A percentile compares a stretch with the other conserved stretches of the same genome.
phyloP scores from a whole-genome alignment of 2,113 vertebrate species.

The Sterrhoptilus dennistouni region DNA sequence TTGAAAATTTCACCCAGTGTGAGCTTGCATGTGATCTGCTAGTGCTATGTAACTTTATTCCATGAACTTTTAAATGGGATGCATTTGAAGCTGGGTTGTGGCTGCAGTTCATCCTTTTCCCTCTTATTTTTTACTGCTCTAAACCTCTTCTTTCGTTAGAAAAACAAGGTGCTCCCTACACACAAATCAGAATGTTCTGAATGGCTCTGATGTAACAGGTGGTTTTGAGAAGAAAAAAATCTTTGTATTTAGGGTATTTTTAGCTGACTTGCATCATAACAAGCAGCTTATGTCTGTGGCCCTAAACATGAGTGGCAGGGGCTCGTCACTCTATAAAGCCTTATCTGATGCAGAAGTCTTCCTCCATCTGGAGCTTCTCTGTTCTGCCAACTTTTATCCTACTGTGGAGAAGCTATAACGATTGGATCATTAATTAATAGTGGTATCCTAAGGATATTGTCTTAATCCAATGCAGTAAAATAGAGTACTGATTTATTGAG shows the following conservation, averaged over 20 bases:
- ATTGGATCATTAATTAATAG: neutral
- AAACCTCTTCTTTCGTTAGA: neutral
- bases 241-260: neutral
- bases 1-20: neutral
- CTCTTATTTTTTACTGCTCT: neutral
- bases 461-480: neutral
- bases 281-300: neutral
- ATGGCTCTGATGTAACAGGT: neutral
- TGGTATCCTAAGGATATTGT: neutral
- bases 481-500: neutral
- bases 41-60: neutral
- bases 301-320: neutral
- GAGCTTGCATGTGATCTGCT: neutral
- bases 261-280: neutral
- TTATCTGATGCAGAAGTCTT: neutral
- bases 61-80: neutral
- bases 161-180: neutral
- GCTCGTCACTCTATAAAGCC: neutral
- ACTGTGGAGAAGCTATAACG: neutral
- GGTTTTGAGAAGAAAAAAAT: neutral
- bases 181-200: neutral
- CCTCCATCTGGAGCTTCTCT: neutral
- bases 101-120: neutral
- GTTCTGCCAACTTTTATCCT: neutral
- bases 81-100: neutral